Conservation (phyloP, 1,140 invertebrate species). For the Agrypnia vestita region DNA sequence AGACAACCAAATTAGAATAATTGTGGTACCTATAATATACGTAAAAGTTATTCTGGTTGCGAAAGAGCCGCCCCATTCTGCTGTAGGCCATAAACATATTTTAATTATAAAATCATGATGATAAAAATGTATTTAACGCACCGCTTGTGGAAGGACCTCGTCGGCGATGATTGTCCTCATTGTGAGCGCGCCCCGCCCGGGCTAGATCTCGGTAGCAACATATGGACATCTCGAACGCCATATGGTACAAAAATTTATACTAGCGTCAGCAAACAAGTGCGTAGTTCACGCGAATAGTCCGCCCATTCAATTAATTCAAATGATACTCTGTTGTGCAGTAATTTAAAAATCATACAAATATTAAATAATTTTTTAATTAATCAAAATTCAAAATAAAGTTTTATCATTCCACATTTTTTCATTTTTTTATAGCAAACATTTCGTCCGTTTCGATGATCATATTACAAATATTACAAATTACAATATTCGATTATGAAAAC, state of each 20-base stretch:
- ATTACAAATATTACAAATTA: no score
- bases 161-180: slow-evolving; percentile 42
- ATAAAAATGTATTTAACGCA: slow-evolving; percentile 58
- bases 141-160: slow-evolving; percentile 54
- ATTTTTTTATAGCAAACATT: no score
- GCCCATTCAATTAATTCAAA: neutral
- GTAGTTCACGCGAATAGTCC: neutral
- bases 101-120: slow-evolving; percentile 59
- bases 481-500: no score
- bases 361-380: no score
- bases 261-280: slow-evolving; percentile 28
- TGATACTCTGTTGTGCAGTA: neutral
- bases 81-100: slow-evolving; percentile 39
- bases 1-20: no score
- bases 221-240: slow-evolving; percentile 51
- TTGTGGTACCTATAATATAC: no score
- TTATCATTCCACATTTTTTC: no score
- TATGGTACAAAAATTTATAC: slow-evolving; percentile 61
- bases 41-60: no score
- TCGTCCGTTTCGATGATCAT: no score
- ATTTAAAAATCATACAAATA: no score
- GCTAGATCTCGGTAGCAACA: slow-evolving; percentile 25
- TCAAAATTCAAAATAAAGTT: no score
- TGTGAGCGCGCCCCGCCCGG: slow-evolving; percentile 4
- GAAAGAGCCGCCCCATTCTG: no score